Evolutionary conservation across 23 tunicate species (phyloP).

Genomic region (Trididemnum clinides): DNA sequence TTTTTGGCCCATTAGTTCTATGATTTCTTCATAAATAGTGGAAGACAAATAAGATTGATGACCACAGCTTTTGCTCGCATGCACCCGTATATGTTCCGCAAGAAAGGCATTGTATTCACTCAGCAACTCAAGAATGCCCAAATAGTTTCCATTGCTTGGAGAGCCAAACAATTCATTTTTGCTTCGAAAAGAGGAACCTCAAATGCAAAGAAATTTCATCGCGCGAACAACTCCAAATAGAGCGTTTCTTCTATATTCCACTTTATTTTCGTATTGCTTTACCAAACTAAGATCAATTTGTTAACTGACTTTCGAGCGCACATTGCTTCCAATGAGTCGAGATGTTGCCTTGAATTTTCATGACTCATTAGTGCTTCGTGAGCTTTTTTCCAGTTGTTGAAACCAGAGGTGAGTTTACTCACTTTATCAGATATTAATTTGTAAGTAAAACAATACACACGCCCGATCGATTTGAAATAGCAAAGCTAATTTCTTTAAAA

Average conservation of each 20-base stretch:
- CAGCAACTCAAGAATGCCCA: slow-evolving; percentile 37
- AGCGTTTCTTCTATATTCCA: slow-evolving; percentile 21
- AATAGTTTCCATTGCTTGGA: slow-evolving; percentile 19
- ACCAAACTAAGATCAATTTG: not conserved
- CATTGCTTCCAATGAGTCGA: not conserved
- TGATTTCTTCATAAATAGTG: slow-evolving; percentile 35
- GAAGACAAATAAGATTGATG: slow-evolving; percentile 31
- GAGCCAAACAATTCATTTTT: slow-evolving; percentile 32
- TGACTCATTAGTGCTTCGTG: not conserved
- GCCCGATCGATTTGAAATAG: too few species aligned
- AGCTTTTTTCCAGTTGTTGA: not conserved
- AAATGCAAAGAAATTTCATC: not conserved
- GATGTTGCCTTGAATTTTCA: not conserved
- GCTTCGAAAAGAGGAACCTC: slow-evolving; percentile 46
- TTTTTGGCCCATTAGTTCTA: slow-evolving; percentile 12
- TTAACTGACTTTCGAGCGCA: not conserved
- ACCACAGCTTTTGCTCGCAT: not conserved
- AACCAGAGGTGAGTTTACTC: slow-evolving; percentile 4
- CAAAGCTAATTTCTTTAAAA: too few species aligned
- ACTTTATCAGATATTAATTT: not conserved
- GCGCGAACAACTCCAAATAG: slow-evolving; percentile 13
- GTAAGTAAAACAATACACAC: not conserved
- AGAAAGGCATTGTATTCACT: slow-evolving; percentile 34
- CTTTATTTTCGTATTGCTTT: slow-evolving; percentile 4
- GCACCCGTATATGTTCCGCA: slow-evolving; percentile 15